These are phyloP conservation scores for Rhodeus uyekii DNA, from an alignment of 2,797 vertebrate genomes.

Conservation along the genomic window DNA sequence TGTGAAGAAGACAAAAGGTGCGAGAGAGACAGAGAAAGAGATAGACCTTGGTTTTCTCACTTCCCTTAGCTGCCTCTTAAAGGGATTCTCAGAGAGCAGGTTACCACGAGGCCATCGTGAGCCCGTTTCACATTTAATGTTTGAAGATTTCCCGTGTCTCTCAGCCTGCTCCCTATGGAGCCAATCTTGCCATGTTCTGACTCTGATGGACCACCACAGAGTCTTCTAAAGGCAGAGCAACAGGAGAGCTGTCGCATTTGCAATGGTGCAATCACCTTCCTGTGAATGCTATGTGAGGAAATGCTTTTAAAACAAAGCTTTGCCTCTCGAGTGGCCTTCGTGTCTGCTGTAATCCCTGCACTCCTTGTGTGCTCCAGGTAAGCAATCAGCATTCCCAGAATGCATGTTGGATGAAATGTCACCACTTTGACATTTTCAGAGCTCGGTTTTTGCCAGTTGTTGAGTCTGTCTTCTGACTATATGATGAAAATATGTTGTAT, in stretches of 20 bases:
- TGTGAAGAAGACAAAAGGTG: neutral
- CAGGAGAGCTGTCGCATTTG: conserved; percentile 33
- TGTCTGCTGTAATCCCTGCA: neutral
- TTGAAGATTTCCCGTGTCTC: conserved; percentile 57
- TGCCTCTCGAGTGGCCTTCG: neutral
- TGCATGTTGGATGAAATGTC: neutral
- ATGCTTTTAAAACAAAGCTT: conserved; percentile 14
- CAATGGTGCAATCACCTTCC: conserved; percentile 4
- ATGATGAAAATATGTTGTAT: neutral
- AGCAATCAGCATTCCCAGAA: neutral
- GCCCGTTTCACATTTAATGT: conserved; percentile 60
- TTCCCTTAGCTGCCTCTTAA: neutral
- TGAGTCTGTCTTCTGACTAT: neutral
- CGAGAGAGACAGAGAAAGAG: neutral
- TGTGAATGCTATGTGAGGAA: neutral
- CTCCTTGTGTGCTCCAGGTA: neutral
- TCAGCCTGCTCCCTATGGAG: conserved; percentile 55
- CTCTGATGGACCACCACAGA: conserved; percentile 31
- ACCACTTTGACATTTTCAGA: neutral
- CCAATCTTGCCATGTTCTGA: conserved; percentile 19
- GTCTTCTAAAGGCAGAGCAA: conserved; percentile 43
- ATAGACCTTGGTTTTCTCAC: neutral
- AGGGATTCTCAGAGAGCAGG: conserved; percentile 23
- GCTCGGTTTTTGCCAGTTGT: neutral
- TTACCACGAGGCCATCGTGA: conserved; percentile 25